Percentiles rank a stretch among this genome's conserved stretches.
Conservation (phyloP, 64 coral and sea anemone species). For the Catalaphyllia jardinei region DNA sequence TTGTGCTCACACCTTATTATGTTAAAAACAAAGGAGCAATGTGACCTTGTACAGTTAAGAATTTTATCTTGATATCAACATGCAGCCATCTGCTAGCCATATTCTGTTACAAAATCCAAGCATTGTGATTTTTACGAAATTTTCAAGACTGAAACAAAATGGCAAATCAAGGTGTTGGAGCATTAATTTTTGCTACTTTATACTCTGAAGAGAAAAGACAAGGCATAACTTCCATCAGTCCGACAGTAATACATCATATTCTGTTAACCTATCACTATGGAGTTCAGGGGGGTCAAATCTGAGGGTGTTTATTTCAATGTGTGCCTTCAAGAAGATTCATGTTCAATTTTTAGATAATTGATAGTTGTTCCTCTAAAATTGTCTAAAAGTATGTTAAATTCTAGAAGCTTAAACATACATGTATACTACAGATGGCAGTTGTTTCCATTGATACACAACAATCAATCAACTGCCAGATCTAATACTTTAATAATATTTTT, state of each 20-base stretch:
- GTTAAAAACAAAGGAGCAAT: not conserved
- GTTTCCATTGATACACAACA: too few species aligned
- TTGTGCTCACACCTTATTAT: not conserved
- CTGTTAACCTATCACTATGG: not conserved
- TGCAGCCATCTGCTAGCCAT: not conserved
- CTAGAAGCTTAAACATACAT: not conserved
- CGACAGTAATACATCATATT: not conserved
- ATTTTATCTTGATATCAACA: not conserved
- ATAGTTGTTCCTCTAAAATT: too few species aligned
- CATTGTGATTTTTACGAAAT: not conserved
- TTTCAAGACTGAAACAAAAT: not conserved
- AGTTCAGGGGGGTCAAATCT: not conserved
- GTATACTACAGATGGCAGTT: not conserved
- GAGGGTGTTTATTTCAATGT: not conserved
- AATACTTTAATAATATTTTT: too few species aligned
- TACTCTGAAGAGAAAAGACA: not conserved
- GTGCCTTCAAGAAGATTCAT: not conserved
- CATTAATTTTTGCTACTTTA: not conserved
- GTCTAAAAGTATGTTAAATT: not conserved
- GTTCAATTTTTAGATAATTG: not conserved
- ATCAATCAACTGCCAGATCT: too few species aligned
- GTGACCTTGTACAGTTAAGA: conserved; percentile 7
- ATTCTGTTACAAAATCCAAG: conserved; percentile 12
- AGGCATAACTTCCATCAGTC: not conserved
- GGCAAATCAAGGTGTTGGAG: not conserved